A percentile compares a stretch with the other conserved stretches of the same genome.
Evolutionary conservation across 2,113 vertebrate genomes (phyloP).

Genomic region (Argyrosomus japonicus): DNA sequence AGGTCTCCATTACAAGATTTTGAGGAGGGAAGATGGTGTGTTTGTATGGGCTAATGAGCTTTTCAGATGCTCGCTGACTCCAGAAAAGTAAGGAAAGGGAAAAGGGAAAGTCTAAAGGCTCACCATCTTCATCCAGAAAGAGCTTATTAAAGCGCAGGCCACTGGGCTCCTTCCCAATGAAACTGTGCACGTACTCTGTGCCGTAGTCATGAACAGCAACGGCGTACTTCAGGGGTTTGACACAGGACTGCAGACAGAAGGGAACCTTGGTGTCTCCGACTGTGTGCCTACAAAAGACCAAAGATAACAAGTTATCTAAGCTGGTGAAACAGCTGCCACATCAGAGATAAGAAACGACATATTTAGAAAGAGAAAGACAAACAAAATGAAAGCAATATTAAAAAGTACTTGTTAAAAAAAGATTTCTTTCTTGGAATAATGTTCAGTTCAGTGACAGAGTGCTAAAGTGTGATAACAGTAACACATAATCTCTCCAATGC

Average conservation of each 20-base stretch:
- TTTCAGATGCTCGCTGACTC: background rate
- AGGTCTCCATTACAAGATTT: too few species aligned
- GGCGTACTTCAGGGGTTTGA: conserved; percentile 97
- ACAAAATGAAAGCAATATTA: background rate
- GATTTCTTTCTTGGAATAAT: background rate
- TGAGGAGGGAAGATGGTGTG: background rate
- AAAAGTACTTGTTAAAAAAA: background rate
- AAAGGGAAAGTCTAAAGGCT: conserved; percentile 55
- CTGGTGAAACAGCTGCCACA: background rate
- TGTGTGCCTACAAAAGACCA: conserved; percentile 87
- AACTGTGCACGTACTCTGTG: conserved; percentile 95
- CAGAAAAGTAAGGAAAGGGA: background rate
- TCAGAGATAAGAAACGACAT: background rate
- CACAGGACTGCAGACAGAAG: conserved; percentile 98
- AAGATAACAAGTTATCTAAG: conserved; percentile 1
- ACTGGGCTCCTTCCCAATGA: conserved; percentile 98
- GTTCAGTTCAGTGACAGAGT: background rate
- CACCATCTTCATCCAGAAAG: conserved; percentile 97
- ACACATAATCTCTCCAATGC: background rate
- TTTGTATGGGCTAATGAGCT: background rate
- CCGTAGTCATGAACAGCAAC: conserved; percentile 94
- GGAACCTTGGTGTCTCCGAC: conserved; percentile 98
- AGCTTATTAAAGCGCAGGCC: conserved; percentile 97
- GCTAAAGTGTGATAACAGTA: conserved; percentile 6
- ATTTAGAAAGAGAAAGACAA: background rate